Percentiles rank a stretch among this genome's conserved stretches.
Evolutionary conservation across 2,797 vertebrate genomes (phyloP).

Genomic region (Xiphorhynchus erythropygius): DNA sequence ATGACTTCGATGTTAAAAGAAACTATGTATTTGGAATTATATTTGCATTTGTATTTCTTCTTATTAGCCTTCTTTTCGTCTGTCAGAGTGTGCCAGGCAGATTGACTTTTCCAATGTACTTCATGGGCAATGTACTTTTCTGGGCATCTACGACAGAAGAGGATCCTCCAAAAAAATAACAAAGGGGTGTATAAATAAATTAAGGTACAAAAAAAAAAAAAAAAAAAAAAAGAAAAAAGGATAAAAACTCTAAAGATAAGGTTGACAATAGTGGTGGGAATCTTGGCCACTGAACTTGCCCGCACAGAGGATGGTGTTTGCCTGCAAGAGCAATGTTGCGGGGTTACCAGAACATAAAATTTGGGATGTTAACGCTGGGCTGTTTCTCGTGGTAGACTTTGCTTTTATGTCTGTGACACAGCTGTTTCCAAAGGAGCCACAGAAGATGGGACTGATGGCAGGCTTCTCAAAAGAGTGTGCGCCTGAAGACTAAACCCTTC

Average conservation of each 20-base stretch:
- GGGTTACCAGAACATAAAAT: not conserved
- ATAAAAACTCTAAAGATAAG: not conserved
- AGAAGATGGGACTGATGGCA: not conserved
- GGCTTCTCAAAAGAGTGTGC: not conserved
- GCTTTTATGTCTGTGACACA: not conserved
- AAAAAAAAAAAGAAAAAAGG: too few species aligned
- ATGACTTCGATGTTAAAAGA: not conserved
- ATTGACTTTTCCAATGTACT: not conserved
- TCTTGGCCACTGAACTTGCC: not conserved
- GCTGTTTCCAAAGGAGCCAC: not conserved
- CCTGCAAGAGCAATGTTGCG: not conserved
- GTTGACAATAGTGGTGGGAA: not conserved
- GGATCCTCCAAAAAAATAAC: not conserved
- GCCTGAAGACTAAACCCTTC: not conserved
- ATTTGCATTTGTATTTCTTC: not conserved
- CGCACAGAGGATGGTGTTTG: not conserved
- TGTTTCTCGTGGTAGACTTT: not conserved
- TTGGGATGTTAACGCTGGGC: not conserved
- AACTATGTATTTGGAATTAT: not conserved
- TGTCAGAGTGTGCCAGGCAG: not conserved
- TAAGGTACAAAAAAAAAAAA: not conserved
- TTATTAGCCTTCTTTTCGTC: not conserved
- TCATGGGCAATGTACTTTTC: not conserved
- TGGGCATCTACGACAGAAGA: not conserved
- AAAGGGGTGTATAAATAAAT: not conserved